A percentile compares a stretch with the other conserved stretches of the same genome.
Evolutionary conservation across 2,797 vertebrate genomes (phyloP).

Genomic region (Xerus rutilus): DNA sequence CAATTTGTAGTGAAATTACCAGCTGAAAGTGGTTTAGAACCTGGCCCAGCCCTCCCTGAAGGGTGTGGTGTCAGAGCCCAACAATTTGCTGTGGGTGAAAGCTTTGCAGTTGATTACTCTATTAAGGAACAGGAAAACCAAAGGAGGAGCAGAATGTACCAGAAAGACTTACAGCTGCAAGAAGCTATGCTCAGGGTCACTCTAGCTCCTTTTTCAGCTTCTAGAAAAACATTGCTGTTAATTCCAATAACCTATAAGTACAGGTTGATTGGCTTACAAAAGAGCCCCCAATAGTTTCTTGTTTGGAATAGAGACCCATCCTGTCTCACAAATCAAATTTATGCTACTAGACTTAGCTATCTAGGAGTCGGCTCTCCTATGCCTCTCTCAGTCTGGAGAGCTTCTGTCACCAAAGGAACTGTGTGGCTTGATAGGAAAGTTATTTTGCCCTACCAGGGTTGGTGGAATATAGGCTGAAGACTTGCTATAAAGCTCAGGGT

Average conservation of each 20-base stretch:
- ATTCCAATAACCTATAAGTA: constrained; percentile 31
- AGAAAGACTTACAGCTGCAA: neutral
- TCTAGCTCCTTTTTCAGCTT: constrained; percentile 22
- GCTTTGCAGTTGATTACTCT: neutral
- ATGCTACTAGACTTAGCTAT: neutral
- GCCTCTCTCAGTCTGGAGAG: neutral
- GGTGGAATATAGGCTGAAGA: neutral
- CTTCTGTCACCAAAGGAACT: neutral
- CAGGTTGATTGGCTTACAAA: constrained; percentile 53
- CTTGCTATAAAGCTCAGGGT: fast-evolving
- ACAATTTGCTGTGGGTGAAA: constrained; percentile 25
- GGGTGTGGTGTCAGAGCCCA: constrained; percentile 51
- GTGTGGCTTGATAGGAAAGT: neutral
- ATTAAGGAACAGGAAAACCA: neutral
- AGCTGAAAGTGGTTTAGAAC: constrained; percentile 73
- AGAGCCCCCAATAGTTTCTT: constrained; percentile 44
- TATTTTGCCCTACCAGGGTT: neutral
- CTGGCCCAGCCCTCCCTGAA: constrained; percentile 43
- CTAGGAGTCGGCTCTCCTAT: constrained; percentile 41
- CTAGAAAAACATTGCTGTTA: constrained; percentile 41
- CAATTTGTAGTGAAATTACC: constrained; percentile 86
- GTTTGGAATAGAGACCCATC: constrained; percentile 41
- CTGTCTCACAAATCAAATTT: constrained; percentile 23
- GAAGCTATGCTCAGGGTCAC: neutral
- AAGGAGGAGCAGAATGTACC: neutral